phyloP scores from a whole-genome alignment of 1,140 invertebrate species.

The Caenorhabditis remanei region DNA sequence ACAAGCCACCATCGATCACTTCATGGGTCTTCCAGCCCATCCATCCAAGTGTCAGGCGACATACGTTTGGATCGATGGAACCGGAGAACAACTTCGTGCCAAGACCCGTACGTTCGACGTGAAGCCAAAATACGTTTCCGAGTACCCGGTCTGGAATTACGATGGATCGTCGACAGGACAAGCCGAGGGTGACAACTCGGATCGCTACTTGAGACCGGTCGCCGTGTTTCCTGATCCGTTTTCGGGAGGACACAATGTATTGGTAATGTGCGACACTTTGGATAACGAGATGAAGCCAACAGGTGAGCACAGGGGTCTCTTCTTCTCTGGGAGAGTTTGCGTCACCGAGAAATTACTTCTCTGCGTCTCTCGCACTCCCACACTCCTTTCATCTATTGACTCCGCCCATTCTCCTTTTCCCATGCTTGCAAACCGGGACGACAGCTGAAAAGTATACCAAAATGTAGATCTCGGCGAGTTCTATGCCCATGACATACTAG shows the following conservation, averaged over 20 bases:
- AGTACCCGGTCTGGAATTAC: constrained; percentile 93
- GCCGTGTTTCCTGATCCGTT: too few relatives aligned
- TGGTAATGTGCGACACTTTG: constrained; percentile 90
- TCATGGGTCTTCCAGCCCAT: not conserved
- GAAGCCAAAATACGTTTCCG: constrained; percentile 78
- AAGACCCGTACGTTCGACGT: constrained; percentile 85
- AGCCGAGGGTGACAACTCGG: constrained; percentile 83
- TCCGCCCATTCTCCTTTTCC: too few relatives aligned
- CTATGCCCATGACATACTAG: too few relatives aligned
- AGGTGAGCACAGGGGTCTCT: constrained; percentile 78
- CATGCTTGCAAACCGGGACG: too few relatives aligned
- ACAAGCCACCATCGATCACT: constrained; percentile 5
- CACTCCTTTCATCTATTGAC: not conserved
- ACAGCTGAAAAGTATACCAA: too few relatives aligned
- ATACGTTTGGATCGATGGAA: constrained; percentile 84
- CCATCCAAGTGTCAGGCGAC: constrained; percentile 29
- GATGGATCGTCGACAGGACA: constrained; percentile 86
- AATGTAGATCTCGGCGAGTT: too few relatives aligned
- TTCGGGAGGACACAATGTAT: constrained; percentile 85
- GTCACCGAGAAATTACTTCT: not conserved
- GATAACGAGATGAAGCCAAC: constrained; percentile 84
- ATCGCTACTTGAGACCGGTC: too few relatives aligned
- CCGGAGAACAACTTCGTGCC: constrained; percentile 87
- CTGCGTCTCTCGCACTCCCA: not conserved
- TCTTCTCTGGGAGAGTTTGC: not conserved